Conservation (phyloP, 2,888 invertebrate genomes). For the Lasioglossum oenotherae region DNA sequence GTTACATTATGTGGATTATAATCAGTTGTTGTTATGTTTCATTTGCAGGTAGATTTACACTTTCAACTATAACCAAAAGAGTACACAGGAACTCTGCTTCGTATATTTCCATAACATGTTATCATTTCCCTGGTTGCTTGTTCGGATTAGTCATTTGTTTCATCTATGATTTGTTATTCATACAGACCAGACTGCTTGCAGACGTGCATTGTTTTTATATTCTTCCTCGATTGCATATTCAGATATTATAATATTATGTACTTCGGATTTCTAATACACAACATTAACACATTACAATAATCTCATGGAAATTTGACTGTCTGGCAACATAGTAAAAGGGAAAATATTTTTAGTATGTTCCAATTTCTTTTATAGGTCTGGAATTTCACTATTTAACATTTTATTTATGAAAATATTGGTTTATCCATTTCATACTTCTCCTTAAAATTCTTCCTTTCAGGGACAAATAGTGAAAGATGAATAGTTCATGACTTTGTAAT, state of each 20-base stretch:
- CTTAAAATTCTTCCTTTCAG: not conserved
- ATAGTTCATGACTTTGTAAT: not conserved
- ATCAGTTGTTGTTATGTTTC: not conserved
- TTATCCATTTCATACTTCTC: not conserved
- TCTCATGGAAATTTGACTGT: not conserved
- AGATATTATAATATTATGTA: not conserved
- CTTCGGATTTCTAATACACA: not conserved
- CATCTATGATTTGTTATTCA: slow-evolving; percentile 11
- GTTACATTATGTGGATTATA: not conserved
- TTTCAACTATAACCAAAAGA: not conserved
- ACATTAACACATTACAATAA: not conserved
- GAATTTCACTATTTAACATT: slow-evolving; percentile 1
- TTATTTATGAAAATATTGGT: not conserved
- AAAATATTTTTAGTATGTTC: slow-evolving; percentile 16
- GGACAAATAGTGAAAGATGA: not conserved
- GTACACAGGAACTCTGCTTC: not conserved
- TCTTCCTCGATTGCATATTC: slow-evolving; percentile 9
- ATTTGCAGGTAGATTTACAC: not conserved
- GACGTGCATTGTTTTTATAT: not conserved
- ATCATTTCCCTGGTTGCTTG: slow-evolving; percentile 17
- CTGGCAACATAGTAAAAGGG: not conserved
- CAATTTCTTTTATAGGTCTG: slow-evolving; percentile 18
- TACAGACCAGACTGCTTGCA: slow-evolving; percentile 22
- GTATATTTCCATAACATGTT: not conserved
- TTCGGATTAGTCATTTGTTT: slow-evolving; percentile 39